Evolutionary conservation across 2,113 vertebrate species (phyloP), one percentile per base, ranked within the genome.

Genomic region (Poeciliopsis occidentalis): DNA sequence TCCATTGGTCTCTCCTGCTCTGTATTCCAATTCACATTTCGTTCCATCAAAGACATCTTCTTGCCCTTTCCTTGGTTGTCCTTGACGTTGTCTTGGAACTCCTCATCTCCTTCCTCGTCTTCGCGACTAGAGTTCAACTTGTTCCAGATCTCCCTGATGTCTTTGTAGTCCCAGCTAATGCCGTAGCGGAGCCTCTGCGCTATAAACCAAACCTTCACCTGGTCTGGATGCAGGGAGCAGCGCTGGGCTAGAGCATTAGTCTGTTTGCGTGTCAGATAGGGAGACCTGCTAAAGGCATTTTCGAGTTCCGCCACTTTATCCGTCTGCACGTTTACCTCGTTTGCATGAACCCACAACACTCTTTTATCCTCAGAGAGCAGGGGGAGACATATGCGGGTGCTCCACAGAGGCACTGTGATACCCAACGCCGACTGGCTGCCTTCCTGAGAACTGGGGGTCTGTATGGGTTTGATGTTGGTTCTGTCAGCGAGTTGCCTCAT

Each of bases 131-230:
- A 29, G 34, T 26, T 60, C 8, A 94, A 72, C 68, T 86, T 89
- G 29, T 19, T 89, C 17, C 92, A 87, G 0, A 95, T 92, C 67
- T 94, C 91, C 47, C 75, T 82, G 79, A 97, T 96, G 85, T 97
- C 96, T 69, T 94, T 90, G 2, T 91, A 87, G 30, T 95, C 95
- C 96, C 96, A 97, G 93, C 96, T 97, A 87, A 97, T 96, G 69
- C 96, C 96, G 4, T 94, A 96, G 67, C 89, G 92, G 34, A 97
- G 94, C 54, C 96, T 94, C 85, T 96, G 96, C 15, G 92, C 90
- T 94, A 96, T 96, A 83, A 97, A 97, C 96, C 96, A 97, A 17
- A 93, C 93, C 88, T 93, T 95, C 30, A 97, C 96, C 77, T 95
- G 94, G 81, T 96, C 96, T 51, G 93, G 91, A 54, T 95, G 95